Conservation (phyloP, 2,888 invertebrate genomes). For the Hypsopygia costalis region DNA sequence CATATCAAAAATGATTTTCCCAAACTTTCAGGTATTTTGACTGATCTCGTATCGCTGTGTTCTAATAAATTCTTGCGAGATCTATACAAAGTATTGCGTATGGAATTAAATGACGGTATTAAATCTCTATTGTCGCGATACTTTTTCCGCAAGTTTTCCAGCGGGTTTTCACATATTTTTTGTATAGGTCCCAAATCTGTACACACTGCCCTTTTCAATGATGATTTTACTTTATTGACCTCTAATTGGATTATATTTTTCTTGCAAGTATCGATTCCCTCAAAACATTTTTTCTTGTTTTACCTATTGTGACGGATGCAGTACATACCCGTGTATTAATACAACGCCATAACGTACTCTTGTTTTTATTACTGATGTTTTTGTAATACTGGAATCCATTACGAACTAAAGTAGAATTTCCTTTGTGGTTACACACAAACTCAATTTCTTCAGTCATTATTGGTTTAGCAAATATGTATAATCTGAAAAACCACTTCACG, state of each 20-base stretch:
- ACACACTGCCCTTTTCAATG: constrained; percentile 2
- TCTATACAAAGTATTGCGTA: neutral
- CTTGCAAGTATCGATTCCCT: neutral
- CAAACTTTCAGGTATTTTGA: neutral
- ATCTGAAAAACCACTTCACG: too few species aligned
- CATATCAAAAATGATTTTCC: neutral
- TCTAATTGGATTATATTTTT: neutral
- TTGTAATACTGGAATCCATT: too few species aligned
- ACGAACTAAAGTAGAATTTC: too few species aligned
- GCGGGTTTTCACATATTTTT: neutral
- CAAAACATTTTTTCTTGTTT: neutral
- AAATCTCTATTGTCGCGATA: neutral
- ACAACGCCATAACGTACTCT: neutral
- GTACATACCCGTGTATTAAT: neutral
- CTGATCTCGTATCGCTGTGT: neutral
- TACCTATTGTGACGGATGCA: neutral
- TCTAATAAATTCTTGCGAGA: neutral
- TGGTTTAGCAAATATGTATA: too few species aligned
- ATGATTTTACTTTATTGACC: neutral
- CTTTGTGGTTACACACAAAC: too few species aligned
- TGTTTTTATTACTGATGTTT: neutral
- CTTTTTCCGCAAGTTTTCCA: neutral
- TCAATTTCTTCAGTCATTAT: too few species aligned
- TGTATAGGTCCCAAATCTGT: neutral
- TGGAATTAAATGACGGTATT: constrained; percentile 1